Percentiles rank a stretch among this genome's conserved stretches.
Conservation (phyloP, 1,140 invertebrate genomes). For the Drosophila ohnishii region DNA sequence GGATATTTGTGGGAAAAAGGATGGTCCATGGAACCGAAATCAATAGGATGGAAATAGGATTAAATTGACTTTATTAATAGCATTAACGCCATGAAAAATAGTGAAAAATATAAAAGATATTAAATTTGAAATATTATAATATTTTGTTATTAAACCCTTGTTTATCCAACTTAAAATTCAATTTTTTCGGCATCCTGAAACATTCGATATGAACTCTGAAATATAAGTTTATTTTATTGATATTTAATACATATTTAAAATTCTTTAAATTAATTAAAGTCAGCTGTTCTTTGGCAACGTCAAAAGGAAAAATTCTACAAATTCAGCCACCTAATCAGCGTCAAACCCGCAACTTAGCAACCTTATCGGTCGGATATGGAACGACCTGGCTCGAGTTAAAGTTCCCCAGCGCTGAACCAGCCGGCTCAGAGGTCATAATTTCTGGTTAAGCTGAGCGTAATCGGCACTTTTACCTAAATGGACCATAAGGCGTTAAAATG, state of each 20-base stretch:
- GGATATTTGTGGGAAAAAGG: background rate
- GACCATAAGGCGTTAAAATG: constrained; percentile 81
- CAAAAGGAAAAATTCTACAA: too few relatives aligned
- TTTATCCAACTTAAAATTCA: background rate
- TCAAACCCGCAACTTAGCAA: background rate
- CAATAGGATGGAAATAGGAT: background rate
- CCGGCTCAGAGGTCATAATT: constrained; percentile 72
- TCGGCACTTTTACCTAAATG: constrained; percentile 80
- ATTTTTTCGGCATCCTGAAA: background rate
- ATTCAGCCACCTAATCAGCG: constrained; percentile 9
- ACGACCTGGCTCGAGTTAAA: constrained; percentile 19
- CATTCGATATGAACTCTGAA: background rate
- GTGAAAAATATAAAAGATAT: too few relatives aligned
- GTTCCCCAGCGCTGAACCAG: constrained; percentile 18
- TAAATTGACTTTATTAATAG: background rate
- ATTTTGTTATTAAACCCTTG: background rate
- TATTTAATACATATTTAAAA: background rate
- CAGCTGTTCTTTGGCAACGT: too few relatives aligned
- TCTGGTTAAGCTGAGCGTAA: constrained; percentile 76
- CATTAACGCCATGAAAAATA: background rate
- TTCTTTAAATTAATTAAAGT: background rate
- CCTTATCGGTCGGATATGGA: background rate
- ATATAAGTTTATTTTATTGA: background rate
- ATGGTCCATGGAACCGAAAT: too few relatives aligned
- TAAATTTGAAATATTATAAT: too few relatives aligned